phyloP scores from a whole-genome alignment of 2,113 vertebrate genomes.

The Budorcas taxicolor region DNA sequence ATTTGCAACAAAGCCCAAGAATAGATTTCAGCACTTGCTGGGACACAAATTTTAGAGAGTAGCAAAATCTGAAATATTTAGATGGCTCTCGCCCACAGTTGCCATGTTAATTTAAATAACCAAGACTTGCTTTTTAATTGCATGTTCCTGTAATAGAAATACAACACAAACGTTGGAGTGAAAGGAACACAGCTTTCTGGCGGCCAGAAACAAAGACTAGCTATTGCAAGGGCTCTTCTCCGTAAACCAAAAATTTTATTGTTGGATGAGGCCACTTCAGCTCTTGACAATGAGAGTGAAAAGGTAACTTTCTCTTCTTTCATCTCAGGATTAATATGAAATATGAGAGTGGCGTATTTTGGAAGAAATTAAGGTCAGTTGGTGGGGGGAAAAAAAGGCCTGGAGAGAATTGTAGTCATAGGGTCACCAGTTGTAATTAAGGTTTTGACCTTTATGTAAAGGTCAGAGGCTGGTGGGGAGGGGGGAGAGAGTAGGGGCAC shows the following conservation, averaged over 20 bases:
- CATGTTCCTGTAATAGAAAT: constrained; percentile 68
- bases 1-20: constrained; percentile 22
- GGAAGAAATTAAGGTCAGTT: neutral
- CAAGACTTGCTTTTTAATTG: constrained; percentile 47
- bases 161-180: constrained; percentile 67
- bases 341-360: neutral
- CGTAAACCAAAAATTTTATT: constrained; percentile 70
- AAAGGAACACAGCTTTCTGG: constrained; percentile 74
- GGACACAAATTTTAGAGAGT: constrained; percentile 38
- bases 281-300: constrained; percentile 72
- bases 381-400: neutral
- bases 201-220: constrained; percentile 72
- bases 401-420: neutral
- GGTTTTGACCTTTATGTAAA: neutral
- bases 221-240: constrained; percentile 74
- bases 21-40: constrained; percentile 26
- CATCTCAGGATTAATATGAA: neutral
- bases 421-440: neutral
- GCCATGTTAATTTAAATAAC: constrained; percentile 55
- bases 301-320: constrained; percentile 62
- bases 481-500: neutral
- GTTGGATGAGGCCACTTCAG: constrained; percentile 73
- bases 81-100: neutral
- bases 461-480: neutral
- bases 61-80: constrained; percentile 53